A percentile compares a stretch with the other conserved stretches of the same genome.
phyloP scores from a whole-genome alignment of 2,113 vertebrate genomes.

The Cynopterus brachyotis region DNA sequence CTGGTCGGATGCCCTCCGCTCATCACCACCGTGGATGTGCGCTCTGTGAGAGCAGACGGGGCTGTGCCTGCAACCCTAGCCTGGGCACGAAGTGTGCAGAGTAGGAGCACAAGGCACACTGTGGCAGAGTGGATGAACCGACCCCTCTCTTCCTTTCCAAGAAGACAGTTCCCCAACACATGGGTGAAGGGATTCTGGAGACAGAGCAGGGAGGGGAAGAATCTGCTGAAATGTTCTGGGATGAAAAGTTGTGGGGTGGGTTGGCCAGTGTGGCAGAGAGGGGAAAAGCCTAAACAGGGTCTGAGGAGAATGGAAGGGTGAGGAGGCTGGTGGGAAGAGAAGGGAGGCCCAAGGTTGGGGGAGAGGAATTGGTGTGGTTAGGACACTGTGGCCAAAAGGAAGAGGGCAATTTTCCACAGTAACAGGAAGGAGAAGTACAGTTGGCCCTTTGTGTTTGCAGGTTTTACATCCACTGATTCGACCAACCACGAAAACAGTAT shows the following conservation, averaged over 20 bases:
- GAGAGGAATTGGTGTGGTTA: neutral
- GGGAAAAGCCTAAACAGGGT: neutral
- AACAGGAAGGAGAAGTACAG: neutral
- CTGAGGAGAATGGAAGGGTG: fast-evolving
- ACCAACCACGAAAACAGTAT: neutral
- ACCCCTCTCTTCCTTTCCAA: neutral
- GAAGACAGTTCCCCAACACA: fast-evolving
- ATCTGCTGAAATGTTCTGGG: fast-evolving
- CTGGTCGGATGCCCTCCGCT: neutral
- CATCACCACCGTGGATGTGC: fast-evolving
- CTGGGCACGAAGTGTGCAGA: fast-evolving
- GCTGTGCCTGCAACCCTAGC: neutral
- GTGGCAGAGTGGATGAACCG: fast-evolving
- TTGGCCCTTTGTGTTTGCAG: neutral
- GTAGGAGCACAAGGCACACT: fast-evolving
- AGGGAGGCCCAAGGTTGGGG: neutral
- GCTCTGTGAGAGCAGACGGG: fast-evolving
- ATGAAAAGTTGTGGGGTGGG: neutral
- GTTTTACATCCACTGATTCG: neutral
- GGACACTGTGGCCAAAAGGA: neutral
- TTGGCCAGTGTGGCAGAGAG: neutral
- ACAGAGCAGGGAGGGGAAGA: neutral
- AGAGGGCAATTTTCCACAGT: neutral
- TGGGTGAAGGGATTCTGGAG: neutral
- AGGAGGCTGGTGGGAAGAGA: neutral